Percentiles rank a stretch among this genome's conserved stretches.
These are phyloP conservation scores for Liolophura sinensis DNA, from an alignment of 1,140 invertebrate species.

Conservation along the genomic window DNA sequence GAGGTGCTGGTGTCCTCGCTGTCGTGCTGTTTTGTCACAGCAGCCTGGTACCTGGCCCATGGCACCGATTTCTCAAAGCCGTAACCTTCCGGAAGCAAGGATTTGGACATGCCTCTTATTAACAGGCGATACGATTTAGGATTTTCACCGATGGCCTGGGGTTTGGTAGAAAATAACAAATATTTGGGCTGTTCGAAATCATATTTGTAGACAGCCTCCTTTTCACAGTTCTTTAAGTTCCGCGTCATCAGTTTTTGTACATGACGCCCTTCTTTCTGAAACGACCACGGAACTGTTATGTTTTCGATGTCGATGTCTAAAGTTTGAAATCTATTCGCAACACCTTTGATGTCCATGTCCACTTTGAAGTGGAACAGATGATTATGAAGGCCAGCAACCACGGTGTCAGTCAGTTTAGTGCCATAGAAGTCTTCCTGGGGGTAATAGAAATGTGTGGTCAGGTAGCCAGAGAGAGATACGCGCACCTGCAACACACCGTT, in stretches of 20 bases:
- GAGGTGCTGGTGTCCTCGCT: constrained; percentile 31
- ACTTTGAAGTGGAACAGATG: constrained; percentile 38
- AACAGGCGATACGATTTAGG: constrained; percentile 22
- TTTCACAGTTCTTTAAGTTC: constrained; percentile 25
- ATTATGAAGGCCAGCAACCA: constrained; percentile 26
- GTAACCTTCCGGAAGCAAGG: constrained; percentile 13
- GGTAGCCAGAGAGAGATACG: constrained; percentile 25
- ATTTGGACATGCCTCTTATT: constrained; percentile 5
- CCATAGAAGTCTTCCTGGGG: constrained; percentile 29
- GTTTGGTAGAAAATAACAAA: constrained; percentile 26
- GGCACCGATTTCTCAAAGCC: constrained; percentile 31
- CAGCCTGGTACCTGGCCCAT: constrained; percentile 39
- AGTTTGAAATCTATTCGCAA: constrained; percentile 29
- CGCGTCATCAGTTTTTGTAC: constrained; percentile 18
- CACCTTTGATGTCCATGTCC: constrained; percentile 30
- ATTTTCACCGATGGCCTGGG: constrained; percentile 18
- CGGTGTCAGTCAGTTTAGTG: constrained; percentile 15
- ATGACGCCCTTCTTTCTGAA: constrained; percentile 7
- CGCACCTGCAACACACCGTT: constrained; percentile 37
- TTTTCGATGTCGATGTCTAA: constrained; percentile 26
- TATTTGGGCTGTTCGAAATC: constrained; percentile 17
- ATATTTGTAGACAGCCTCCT: constrained; percentile 16
- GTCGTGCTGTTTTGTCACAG: constrained; percentile 29
- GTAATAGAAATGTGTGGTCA: constrained; percentile 16
- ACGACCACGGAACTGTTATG: constrained; percentile 9